Conservation (phyloP, 37 sponge, comb jelly and placozoan species). For the Diacarnus erythraeanus region DNA sequence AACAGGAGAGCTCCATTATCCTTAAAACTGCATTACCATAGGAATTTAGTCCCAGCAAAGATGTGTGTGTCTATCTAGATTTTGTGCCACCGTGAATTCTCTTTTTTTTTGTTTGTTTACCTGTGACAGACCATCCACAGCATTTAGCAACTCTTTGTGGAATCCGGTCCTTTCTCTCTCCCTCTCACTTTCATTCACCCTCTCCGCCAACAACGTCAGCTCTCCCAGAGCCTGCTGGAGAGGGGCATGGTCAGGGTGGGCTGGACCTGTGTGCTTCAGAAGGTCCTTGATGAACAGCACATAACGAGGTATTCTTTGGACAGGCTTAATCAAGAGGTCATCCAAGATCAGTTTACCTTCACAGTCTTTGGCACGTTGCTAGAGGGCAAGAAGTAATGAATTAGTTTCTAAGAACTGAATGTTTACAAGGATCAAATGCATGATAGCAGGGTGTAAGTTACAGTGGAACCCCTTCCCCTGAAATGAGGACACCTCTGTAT, state of each 20-base stretch:
- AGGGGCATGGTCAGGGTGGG: slow-evolving; percentile 77
- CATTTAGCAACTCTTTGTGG: slow-evolving; percentile 66
- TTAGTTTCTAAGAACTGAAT: too few species aligned
- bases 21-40: too few species aligned
- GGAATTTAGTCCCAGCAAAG: too few species aligned
- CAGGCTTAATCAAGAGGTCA: slow-evolving; percentile 87
- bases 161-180: slow-evolving; percentile 49
- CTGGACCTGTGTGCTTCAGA: slow-evolving; percentile 72
- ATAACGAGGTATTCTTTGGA: slow-evolving; percentile 90
- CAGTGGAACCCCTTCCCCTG: too few species aligned
- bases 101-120: too few species aligned
- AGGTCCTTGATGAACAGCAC: slow-evolving; percentile 88
- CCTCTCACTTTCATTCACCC: slow-evolving; percentile 75
- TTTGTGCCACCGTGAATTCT: too few species aligned
- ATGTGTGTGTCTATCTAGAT: too few species aligned
- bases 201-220: slow-evolving; percentile 68
- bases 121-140: slow-evolving; percentile 69
- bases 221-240: slow-evolving; percentile 72
- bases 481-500: too few species aligned
- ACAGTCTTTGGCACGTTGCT: slow-evolving; percentile 64
- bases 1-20: too few species aligned
- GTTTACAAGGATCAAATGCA: too few species aligned
- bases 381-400: too few species aligned
- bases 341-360: slow-evolving; percentile 60
- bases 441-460: too few species aligned